A percentile compares a stretch with the other conserved stretches of the same genome.
phyloP scores from a whole-genome alignment of 2,113 vertebrate genomes.

The Panthera leo region DNA sequence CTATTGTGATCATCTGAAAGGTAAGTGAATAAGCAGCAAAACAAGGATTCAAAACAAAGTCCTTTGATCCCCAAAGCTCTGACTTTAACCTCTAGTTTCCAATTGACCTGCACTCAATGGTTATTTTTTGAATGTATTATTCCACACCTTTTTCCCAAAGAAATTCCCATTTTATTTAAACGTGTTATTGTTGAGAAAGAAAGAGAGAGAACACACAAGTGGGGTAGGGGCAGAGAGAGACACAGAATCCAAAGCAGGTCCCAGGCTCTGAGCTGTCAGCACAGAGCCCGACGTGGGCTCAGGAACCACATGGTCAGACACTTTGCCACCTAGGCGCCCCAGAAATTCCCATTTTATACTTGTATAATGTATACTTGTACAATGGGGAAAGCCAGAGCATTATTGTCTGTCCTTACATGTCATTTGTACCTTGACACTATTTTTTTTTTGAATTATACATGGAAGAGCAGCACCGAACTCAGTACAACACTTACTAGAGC shows the following conservation, averaged over 20 bases:
- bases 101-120: not conserved
- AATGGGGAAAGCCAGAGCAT: not conserved
- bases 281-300: too few species aligned
- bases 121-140: not conserved
- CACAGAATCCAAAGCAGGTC: too few species aligned
- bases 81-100: not conserved
- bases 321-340: too few species aligned
- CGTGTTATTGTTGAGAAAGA: too few species aligned
- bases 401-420: not conserved
- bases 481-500: not conserved
- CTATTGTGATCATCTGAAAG: not conserved
- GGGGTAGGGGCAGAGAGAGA: too few species aligned
- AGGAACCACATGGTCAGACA: too few species aligned
- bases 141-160: not conserved
- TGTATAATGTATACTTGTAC: too few species aligned
- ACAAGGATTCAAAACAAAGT: not conserved
- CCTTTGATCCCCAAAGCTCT: not conserved
- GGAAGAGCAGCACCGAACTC: not conserved
- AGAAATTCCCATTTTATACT: not conserved
- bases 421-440: not conserved
- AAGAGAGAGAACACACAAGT: too few species aligned
- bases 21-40: not conserved
- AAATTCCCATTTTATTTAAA: not conserved
- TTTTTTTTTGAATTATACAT: not conserved
- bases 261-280: too few species aligned